Evolutionary conservation across 2,888 invertebrate species (phyloP), one percentile per base, ranked within the genome.

Genomic region (Lamproptera curius): DNA sequence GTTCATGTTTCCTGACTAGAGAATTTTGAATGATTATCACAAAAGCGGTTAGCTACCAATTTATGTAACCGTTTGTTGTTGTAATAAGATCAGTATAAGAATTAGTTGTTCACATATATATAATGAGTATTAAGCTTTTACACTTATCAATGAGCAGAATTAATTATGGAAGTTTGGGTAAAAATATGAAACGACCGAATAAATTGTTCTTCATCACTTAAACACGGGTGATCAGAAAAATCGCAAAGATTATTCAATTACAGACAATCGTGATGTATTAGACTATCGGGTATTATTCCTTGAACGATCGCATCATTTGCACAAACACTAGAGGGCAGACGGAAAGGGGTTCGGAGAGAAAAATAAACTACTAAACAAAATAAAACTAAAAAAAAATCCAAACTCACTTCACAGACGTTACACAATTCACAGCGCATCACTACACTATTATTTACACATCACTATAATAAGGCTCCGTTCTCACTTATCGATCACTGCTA

Each of bases 391-490:
- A 56, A 49, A 63, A 63, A 59, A 63, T 57, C 67, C 65, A 67
- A 60, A 53, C 31, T n/a, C 13, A 31, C 28, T n/a, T 11, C 31
- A 31, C 31, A 31, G 13, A n/a, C 31, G 13, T 13, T 31, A 11
- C 31, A n/a, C n/a, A 9, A 65, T 71, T 80, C 82, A 81, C 83
- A 79, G 78, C 79, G 61, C 77, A 48, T 59, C 54, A 55, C 60
- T 59, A 59, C 31, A 58, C 77, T 82, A 80, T 56, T 84, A 85
- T 86, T 60, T 84, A 85, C 84, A 85, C 71, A 65, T 73, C 74
- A 9, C 4, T 66, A 57, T 76, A 76, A 78, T 84, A 85, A 85
- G 85, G 85, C 85, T 82, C 67, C 78, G 69, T 59, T 69, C 63
- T 66, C 70, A 70, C 69, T 70, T 62, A 60, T 37, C 31, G 50